A percentile compares a stretch with the other conserved stretches of the same genome.
Evolutionary conservation across 2,113 vertebrate genomes (phyloP).

Genomic region (Hydrochoerus hydrochaeris): DNA sequence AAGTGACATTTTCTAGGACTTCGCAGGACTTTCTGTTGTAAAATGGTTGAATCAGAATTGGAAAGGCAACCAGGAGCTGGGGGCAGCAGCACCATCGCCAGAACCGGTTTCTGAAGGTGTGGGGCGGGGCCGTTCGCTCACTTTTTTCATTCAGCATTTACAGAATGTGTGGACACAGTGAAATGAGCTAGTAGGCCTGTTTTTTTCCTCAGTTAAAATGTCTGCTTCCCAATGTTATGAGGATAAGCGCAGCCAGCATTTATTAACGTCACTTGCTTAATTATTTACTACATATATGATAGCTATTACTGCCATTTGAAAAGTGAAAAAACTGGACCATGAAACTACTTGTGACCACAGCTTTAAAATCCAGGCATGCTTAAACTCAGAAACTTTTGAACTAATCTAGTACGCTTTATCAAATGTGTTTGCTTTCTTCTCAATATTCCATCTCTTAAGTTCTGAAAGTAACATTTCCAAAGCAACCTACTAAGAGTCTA

Average conservation of each 20-base stretch:
- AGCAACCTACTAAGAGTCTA: conserved; percentile 34
- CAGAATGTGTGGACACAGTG: neutral
- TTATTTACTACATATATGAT: conserved; percentile 19
- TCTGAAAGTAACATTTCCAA: neutral
- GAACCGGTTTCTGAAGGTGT: conserved; percentile 57
- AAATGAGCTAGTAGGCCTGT: neutral
- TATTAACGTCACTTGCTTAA: conserved; percentile 14
- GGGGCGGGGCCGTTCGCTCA: neutral
- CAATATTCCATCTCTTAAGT: neutral
- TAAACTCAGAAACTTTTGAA: neutral
- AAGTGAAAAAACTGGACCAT: neutral
- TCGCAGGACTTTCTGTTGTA: conserved; percentile 24
- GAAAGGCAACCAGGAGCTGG: conserved; percentile 1
- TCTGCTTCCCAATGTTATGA: conserved; percentile 18
- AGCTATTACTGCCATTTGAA: neutral
- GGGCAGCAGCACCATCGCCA: conserved; percentile 28
- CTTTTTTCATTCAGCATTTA: conserved; percentile 37
- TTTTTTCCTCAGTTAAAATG: conserved; percentile 25
- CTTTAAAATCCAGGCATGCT: neutral
- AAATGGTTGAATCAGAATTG: conserved; percentile 63
- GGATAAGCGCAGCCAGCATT: neutral
- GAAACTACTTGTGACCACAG: neutral
- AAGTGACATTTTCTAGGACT: conserved; percentile 44
- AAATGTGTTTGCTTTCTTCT: neutral
- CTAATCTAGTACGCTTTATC: neutral